Conservation (phyloP, 2,797 vertebrate genomes). For the Gymnopithys bicolor region DNA sequence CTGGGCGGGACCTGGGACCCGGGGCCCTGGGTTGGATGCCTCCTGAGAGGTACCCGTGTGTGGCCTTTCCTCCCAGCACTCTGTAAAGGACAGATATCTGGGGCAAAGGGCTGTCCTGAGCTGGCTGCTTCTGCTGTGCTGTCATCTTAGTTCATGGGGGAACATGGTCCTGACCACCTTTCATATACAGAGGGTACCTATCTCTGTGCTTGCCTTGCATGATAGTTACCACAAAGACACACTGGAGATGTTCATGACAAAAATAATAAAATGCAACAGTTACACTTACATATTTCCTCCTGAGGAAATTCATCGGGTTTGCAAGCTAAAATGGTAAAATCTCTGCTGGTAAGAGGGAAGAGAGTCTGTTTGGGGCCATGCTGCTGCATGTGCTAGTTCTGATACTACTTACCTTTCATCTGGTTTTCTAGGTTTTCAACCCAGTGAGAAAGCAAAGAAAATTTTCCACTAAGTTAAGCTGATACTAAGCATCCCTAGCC, state of each 20-base stretch:
- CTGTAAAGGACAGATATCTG: not conserved
- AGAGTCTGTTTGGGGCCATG: not conserved
- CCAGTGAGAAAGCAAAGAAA: not conserved
- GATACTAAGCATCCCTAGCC: not conserved
- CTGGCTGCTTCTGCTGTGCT: not conserved
- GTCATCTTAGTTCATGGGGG: not conserved
- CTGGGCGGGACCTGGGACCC: not conserved
- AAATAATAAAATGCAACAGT: not conserved
- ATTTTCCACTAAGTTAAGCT: not conserved
- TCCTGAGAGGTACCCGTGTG: accelerated
- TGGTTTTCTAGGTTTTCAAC: not conserved
- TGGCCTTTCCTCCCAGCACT: not conserved
- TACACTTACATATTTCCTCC: not conserved
- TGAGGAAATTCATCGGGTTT: not conserved
- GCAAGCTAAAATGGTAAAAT: not conserved
- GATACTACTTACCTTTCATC: not conserved
- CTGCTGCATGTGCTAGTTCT: not conserved
- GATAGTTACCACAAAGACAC: not conserved
- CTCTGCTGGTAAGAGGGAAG: not conserved
- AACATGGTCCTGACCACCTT: not conserved
- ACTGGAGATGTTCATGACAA: accelerated
- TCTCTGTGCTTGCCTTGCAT: not conserved
- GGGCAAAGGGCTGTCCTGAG: not conserved
- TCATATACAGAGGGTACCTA: not conserved
- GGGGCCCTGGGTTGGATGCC: no score